phyloP scores from a whole-genome alignment of 2,797 vertebrate genomes.

The Peromyscus aztecus region DNA sequence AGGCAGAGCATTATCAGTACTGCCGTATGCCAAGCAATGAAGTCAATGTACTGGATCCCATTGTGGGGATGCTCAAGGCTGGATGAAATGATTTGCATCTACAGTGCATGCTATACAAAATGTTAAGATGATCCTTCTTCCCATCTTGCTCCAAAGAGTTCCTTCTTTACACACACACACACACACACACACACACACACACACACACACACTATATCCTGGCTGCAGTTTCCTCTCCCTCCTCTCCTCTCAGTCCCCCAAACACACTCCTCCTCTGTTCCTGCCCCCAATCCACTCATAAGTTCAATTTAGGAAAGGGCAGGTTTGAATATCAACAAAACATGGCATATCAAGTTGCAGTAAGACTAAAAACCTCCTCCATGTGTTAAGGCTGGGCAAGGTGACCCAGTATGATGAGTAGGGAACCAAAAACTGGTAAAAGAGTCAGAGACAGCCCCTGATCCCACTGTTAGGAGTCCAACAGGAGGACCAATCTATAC shows the following conservation, averaged over 20 bases:
- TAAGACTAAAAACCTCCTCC: not conserved
- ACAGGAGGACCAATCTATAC: not conserved
- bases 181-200: not conserved
- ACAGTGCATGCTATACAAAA: not conserved
- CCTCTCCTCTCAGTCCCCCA: not conserved
- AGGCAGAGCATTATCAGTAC: not conserved
- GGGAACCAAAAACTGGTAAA: not conserved
- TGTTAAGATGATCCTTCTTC: not conserved
- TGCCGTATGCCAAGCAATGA: not conserved
- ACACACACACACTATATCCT: not conserved
- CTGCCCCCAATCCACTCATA: not conserved
- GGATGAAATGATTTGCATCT: constrained; percentile 7
- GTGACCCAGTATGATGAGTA: not conserved
- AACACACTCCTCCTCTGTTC: not conserved
- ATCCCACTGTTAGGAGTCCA: not conserved
- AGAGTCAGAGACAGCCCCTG: not conserved
- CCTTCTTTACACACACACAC: not conserved
- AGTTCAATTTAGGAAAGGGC: not conserved
- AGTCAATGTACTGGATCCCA: not conserved
- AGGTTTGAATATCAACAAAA: not conserved
- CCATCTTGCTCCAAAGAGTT: not conserved
- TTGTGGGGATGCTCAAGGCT: not conserved
- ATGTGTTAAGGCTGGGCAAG: not conserved
- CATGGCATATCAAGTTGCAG: not conserved
- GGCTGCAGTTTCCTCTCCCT: not conserved